Percentiles rank a stretch among this genome's conserved stretches.
phyloP scores from a whole-genome alignment of 2,797 vertebrate genomes.

The Phylloscopus collybita region DNA sequence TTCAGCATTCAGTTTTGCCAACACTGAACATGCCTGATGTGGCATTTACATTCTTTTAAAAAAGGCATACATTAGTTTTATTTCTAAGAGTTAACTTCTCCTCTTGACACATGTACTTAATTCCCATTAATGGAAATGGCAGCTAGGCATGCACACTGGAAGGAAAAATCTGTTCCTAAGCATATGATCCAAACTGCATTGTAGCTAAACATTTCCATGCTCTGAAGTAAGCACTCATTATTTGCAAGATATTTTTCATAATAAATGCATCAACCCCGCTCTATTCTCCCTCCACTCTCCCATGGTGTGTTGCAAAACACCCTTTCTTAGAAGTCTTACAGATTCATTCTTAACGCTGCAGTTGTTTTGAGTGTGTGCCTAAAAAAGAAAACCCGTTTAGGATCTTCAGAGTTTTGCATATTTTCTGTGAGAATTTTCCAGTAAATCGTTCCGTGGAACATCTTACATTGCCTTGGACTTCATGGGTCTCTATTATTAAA shows the following conservation, averaged over 20 bases:
- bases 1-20: constrained; percentile 65
- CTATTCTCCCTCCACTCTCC: neutral
- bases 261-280: neutral
- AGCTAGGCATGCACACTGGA: constrained; percentile 62
- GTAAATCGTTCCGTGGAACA: constrained; percentile 51
- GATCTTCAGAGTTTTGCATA: constrained; percentile 41
- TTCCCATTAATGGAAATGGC: constrained; percentile 74
- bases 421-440: constrained; percentile 67
- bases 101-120: constrained; percentile 72
- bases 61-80: constrained; percentile 58
- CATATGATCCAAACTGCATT: constrained; percentile 67
- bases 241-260: constrained; percentile 47
- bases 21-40: constrained; percentile 58
- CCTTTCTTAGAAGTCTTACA: neutral
- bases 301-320: neutral
- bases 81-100: constrained; percentile 69
- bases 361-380: neutral
- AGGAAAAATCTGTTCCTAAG: constrained; percentile 67
- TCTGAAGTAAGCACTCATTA: constrained; percentile 52
- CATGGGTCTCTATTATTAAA: constrained; percentile 39
- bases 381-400: constrained; percentile 50
- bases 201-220: constrained; percentile 68
- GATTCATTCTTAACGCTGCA: neutral
- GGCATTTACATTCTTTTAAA: constrained; percentile 65
- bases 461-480: constrained; percentile 57